Conservation (phyloP, 2,113 vertebrate genomes). For the Dascyllus trimaculatus region DNA sequence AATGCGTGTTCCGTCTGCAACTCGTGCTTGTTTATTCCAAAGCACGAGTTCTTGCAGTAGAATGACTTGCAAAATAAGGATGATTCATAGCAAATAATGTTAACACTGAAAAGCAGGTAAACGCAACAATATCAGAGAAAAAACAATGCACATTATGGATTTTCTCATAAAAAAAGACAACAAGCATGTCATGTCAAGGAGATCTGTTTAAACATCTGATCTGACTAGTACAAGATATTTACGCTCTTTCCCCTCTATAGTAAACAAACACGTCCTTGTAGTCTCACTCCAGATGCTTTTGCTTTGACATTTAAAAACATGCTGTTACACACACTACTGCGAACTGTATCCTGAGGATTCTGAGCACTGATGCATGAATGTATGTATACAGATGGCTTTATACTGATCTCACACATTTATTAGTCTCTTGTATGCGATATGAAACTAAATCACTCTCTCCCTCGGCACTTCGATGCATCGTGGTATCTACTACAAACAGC, state of each 20-base stretch:
- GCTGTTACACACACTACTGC: not conserved
- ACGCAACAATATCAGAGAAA: not conserved
- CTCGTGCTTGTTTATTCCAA: conserved; percentile 1
- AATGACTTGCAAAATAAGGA: conserved; percentile 38
- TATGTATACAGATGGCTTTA: not conserved
- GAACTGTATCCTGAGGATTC: no score
- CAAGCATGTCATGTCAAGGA: not conserved
- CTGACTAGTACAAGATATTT: not conserved
- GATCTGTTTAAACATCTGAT: not conserved
- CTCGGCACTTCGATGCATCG: conserved; percentile 30
- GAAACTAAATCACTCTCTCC: conserved; percentile 39
- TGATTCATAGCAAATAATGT: conserved; percentile 18
- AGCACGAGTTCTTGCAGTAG: not conserved
- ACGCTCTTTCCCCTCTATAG: no score
- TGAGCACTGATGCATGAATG: no score
- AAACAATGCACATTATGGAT: not conserved
- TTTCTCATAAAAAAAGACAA: not conserved
- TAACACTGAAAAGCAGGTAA: conserved; percentile 11
- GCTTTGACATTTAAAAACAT: not conserved
- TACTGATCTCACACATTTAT: conserved; percentile 16
- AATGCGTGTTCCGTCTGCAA: not conserved
- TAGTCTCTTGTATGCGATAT: conserved; percentile 1
- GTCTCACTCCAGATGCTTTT: not conserved
- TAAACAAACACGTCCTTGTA: not conserved
- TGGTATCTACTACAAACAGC: conserved; percentile 51